Base-by-base conservation (phyloP, 2,888 invertebrate species). In the Epinotia bilunana region DNA sequence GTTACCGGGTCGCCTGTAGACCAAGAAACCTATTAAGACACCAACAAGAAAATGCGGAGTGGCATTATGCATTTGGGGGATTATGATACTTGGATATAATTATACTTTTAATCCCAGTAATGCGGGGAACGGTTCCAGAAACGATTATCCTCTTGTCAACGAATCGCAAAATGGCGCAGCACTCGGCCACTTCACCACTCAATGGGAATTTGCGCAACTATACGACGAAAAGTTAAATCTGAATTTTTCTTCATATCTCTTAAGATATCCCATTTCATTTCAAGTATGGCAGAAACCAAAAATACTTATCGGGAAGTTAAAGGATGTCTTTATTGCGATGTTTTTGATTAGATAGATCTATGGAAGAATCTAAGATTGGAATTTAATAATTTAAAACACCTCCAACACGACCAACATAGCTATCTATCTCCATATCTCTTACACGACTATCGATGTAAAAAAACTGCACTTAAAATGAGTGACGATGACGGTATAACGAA, bases 181-280 rank as follows among this genome's bases (percentile, higher is more conserved):
- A 72, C 62, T 79, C 80, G 77, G 79, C 75, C 81, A 80, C 80
- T 81, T 46, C 80, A 79, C 83, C 83, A 85, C 84, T 87, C 84
- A 85, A 84, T 83, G 85, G 86, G 81, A 84, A 84, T 86, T 87
- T 87, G 86, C 84, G 82, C 84, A 85, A 86, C 88, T 88, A 86
- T 62, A 69, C 16, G 69, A 58, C 60, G 46, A 28, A 58, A 60
- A 69, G 69, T 69, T 69, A 28, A 60, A 60, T 60, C n/a, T 58
- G 23, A 20, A 67, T 58, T 58, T 43, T 69, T 60, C 46, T 28
- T 69, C n/a, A 69, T n/a, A 46, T 60, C 16, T 43, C 28, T 57
- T 58, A 23, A 11, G 28, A 28, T 58, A 57, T 33, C 5, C 3
- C 39, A 68, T 58, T 68, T 13, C 0, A 33, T 23, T 43, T 60